Evolutionary conservation across 2,113 vertebrate species (phyloP).

Genomic region (Leptocoma aspasia): DNA sequence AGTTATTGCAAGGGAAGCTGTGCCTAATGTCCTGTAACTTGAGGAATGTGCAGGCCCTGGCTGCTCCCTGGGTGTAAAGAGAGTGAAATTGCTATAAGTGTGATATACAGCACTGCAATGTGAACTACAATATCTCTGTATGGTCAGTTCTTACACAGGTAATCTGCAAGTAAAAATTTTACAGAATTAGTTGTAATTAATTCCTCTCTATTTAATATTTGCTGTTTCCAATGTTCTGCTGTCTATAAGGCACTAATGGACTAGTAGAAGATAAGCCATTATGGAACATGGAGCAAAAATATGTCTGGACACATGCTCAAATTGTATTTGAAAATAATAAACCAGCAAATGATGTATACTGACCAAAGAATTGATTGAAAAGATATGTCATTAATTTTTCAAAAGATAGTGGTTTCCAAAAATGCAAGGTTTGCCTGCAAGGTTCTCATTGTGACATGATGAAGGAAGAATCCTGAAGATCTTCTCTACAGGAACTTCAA

Average conservation of each 20-base stretch:
- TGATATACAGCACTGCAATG: not conserved
- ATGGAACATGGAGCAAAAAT: not conserved
- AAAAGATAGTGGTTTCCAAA: not conserved
- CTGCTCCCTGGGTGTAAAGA: not conserved
- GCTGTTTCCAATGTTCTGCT: not conserved
- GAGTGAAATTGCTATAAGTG: not conserved
- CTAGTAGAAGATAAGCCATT: not conserved
- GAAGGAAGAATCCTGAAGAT: not conserved
- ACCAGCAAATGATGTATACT: not conserved
- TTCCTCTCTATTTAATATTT: not conserved
- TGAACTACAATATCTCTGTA: not conserved
- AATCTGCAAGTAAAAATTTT: not conserved
- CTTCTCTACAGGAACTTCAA: not conserved
- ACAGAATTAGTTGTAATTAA: not conserved
- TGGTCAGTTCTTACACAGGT: not conserved
- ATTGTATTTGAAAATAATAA: not conserved
- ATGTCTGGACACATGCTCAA: not conserved
- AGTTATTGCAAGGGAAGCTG: not conserved
- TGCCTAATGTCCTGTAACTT: not conserved
- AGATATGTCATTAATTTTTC: not conserved
- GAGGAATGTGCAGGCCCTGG: accelerated
- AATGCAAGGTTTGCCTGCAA: not conserved
- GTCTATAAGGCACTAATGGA: not conserved
- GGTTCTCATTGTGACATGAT: not conserved
- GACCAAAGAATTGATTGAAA: not conserved